Base-by-base conservation (phyloP, 2,113 vertebrate genomes). In the Pyrgilauda ruficollis region DNA sequence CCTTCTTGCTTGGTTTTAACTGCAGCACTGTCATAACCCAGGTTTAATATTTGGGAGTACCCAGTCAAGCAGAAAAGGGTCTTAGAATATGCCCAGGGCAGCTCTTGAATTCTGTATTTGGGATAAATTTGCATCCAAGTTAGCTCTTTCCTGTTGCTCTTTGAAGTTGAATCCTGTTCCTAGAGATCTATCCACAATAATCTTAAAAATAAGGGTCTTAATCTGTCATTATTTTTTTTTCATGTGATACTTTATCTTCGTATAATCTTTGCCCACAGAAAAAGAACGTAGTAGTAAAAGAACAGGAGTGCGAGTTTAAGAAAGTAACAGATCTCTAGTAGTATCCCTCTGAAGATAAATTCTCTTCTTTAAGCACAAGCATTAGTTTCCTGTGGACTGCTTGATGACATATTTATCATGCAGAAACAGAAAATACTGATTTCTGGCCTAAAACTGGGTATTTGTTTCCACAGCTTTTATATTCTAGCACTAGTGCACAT, bases 161-260 rank as follows among this genome's bases (percentile, higher is more conserved):
- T 84, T 22, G 30, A 21, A 72, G 11, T 39, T 18, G 31, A 73
- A 52, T 11, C 4, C 20, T 86, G 4, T 77, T 90, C n/a, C 17
- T 77, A 61, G 52, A 15, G 33, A 44, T 52, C 7, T 28, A 22
- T 14, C 15, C 9, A 9, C 9, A 73, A 7, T 64, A 61, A 66
- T 49, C 3, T 44, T 53, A 81, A 87, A 81, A 91, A 15, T 11
- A 69, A 53, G 19, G 16, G 43, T 74, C 66, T 50, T 64, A 26
- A 28, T 39, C 15, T 56, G 5, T 46, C 24, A 10, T 35, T 5
- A 7, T 31, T 24, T 69, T 56, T 56, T 55, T 49, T 9, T 6
- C 19, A 1, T 17, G 0, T 39, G 26, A 41, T 10, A 22, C 20
- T 37, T 66, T 33, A 33, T 77, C 1, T 0, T 70, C 0, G 0